These are phyloP conservation scores for Melospiza melodia DNA, from an alignment of 2,113 vertebrate genomes.

Conservation along the genomic window DNA sequence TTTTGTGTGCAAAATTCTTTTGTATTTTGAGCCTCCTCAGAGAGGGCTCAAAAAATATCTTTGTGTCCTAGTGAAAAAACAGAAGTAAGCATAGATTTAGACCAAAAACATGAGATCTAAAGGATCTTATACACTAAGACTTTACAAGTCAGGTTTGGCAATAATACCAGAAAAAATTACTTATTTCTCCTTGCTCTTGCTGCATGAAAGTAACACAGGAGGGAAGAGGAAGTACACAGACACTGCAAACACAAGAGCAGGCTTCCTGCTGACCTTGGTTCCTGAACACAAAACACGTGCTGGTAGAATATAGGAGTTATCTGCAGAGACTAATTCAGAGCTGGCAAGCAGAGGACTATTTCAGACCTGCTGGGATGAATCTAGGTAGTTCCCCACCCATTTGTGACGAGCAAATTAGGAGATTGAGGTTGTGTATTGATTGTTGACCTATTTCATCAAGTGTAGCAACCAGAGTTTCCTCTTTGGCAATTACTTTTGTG, in stretches of 20 bases:
- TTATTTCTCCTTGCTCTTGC: neutral
- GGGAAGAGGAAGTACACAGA: conserved; percentile 55
- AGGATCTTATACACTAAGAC: neutral
- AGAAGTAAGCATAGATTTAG: neutral
- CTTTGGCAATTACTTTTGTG: neutral
- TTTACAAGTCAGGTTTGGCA: neutral
- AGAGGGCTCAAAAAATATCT: neutral
- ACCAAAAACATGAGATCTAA: neutral
- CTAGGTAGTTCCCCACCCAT: neutral
- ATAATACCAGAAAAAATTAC: neutral
- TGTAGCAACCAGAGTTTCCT: conserved; percentile 11
- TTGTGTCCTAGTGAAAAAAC: neutral
- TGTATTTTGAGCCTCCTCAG: neutral
- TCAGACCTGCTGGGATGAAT: conserved; percentile 2
- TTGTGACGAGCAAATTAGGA: neutral
- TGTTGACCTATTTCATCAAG: neutral
- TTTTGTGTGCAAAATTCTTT: neutral
- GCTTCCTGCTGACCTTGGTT: conserved; percentile 51
- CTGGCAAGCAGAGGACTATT: neutral
- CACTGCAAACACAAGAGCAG: conserved; percentile 25
- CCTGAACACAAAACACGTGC: neutral
- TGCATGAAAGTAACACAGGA: conserved; percentile 18
- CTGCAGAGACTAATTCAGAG: conserved; percentile 3
- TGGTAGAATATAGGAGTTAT: conserved; percentile 13
- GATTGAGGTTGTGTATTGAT: neutral